Evolutionary conservation across 37 sponge, comb jelly and placozoan species (phyloP).

Genomic region (Dysidea cf. avara): DNA sequence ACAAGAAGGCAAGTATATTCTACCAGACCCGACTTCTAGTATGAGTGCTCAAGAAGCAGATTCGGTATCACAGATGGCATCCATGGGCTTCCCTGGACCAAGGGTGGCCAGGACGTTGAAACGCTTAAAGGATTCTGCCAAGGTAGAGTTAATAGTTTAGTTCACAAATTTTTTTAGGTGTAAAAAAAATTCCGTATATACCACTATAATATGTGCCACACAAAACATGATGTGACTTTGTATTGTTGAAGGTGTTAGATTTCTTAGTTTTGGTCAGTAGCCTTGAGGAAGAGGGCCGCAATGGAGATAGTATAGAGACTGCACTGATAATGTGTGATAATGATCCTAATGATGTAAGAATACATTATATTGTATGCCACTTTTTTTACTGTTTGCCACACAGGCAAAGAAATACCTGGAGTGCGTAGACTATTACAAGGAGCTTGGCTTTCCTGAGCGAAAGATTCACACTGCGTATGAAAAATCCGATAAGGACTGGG

Average conservation of each 20-base stretch:
- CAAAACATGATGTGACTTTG: too few relatives aligned
- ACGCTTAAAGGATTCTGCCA: slow-evolving; percentile 26
- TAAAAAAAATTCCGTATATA: background rate
- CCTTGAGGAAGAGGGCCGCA: slow-evolving; percentile 47
- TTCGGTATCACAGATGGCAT: slow-evolving; percentile 25
- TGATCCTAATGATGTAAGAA: slow-evolving; percentile 9
- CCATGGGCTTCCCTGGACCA: slow-evolving; percentile 70
- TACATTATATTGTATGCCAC: background rate
- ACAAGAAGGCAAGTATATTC: slow-evolving; percentile 12
- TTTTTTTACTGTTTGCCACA: background rate
- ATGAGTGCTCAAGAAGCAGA: slow-evolving; percentile 27
- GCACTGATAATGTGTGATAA: slow-evolving; percentile 49
- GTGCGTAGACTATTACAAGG: slow-evolving; percentile 41
- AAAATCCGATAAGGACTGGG: slow-evolving; percentile 56
- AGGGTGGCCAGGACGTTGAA: slow-evolving; percentile 63
- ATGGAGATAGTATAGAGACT: slow-evolving; percentile 70
- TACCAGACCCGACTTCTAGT: slow-evolving; percentile 33
- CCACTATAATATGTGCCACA: background rate
- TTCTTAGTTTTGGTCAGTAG: slow-evolving; percentile 63
- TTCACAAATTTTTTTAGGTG: background rate
- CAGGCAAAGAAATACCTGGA: slow-evolving; percentile 66
- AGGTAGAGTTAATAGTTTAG: slow-evolving; percentile 3
- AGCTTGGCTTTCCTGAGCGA: slow-evolving; percentile 61
- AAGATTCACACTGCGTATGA: slow-evolving; percentile 59
- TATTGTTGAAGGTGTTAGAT: slow-evolving; percentile 62